Percentiles rank a stretch among this genome's conserved stretches.
phyloP scores from a whole-genome alignment of 2,888 invertebrate species.

The Meganola albula region DNA sequence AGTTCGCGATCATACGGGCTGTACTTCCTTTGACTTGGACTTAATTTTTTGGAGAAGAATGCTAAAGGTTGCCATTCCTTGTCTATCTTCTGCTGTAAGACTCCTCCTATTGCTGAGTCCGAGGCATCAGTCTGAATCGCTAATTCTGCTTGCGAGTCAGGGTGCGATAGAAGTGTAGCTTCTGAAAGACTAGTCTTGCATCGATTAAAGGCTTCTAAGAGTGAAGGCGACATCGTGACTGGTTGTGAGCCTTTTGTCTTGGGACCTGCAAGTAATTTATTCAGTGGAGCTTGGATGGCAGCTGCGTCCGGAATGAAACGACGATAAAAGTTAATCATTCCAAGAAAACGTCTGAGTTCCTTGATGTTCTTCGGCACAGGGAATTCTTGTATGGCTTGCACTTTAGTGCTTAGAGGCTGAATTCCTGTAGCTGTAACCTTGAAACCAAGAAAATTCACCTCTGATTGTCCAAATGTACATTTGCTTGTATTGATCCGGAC shows the following conservation, averaged over 20 bases:
- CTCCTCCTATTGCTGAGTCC: slow-evolving; percentile 40
- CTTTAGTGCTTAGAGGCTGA: neutral
- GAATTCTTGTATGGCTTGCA: neutral
- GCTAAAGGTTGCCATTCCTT: slow-evolving; percentile 12
- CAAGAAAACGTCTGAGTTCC: slow-evolving; percentile 1
- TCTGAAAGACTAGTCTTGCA: slow-evolving; percentile 29
- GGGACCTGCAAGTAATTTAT: no score
- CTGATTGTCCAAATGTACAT: neutral
- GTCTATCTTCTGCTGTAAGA: slow-evolving; percentile 36
- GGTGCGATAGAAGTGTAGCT: slow-evolving; percentile 34
- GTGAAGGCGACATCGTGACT: no score
- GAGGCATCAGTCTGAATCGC: slow-evolving; percentile 43
- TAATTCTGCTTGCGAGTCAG: slow-evolving; percentile 26
- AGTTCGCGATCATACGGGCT: slow-evolving; percentile 12
- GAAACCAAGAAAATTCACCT: slow-evolving; percentile 1
- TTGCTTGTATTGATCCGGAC: neutral
- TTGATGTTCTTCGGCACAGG: slow-evolving; percentile 1
- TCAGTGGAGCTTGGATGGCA: slow-evolving; percentile 25
- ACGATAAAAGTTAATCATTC: slow-evolving; percentile 34
- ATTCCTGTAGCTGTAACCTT: neutral
- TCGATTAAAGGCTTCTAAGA: slow-evolving; percentile 26
- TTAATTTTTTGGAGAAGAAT: slow-evolving; percentile 11
- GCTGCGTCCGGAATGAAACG: slow-evolving; percentile 35
- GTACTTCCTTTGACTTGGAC: slow-evolving; percentile 7
- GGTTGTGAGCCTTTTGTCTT: no score